These are phyloP conservation scores for Clitarchus hookeri DNA, from an alignment of 2,888 invertebrate genomes.

Conservation along the genomic window DNA sequence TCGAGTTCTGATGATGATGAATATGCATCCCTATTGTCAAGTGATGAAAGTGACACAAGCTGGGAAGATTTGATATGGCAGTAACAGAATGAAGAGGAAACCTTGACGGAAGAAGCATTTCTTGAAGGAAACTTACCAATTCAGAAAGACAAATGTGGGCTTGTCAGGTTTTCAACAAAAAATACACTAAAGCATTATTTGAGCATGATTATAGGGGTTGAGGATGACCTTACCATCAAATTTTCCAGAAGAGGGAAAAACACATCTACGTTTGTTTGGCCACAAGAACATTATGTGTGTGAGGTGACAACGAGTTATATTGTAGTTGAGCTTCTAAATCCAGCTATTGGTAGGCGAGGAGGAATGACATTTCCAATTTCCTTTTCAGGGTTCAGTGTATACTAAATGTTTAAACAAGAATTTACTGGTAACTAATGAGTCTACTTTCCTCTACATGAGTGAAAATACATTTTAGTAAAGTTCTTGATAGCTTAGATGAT, in stretches of 20 bases:
- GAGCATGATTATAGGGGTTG: neutral
- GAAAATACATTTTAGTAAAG: too few species aligned
- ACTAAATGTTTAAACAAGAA: too few species aligned
- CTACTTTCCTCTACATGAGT: too few species aligned
- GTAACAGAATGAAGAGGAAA: neutral
- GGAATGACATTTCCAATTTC: too few species aligned
- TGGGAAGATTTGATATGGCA: neutral
- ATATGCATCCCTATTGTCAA: neutral
- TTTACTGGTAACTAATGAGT: too few species aligned
- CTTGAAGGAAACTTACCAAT: neutral
- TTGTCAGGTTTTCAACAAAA: neutral
- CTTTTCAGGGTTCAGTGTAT: too few species aligned
- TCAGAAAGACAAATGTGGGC: neutral
- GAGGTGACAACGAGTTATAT: too few species aligned
- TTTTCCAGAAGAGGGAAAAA: neutral
- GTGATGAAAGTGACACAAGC: neutral
- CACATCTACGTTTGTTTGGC: neutral
- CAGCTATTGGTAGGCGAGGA: too few species aligned
- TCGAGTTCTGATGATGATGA: neutral
- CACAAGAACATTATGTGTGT: neutral
- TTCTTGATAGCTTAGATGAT: too few species aligned
- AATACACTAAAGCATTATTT: neutral
- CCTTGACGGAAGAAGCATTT: neutral
- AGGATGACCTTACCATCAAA: neutral
- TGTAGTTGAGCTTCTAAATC: too few species aligned